Base-by-base conservation (phyloP, 2,888 invertebrate species). In the Micoletzkya japonica region DNA sequence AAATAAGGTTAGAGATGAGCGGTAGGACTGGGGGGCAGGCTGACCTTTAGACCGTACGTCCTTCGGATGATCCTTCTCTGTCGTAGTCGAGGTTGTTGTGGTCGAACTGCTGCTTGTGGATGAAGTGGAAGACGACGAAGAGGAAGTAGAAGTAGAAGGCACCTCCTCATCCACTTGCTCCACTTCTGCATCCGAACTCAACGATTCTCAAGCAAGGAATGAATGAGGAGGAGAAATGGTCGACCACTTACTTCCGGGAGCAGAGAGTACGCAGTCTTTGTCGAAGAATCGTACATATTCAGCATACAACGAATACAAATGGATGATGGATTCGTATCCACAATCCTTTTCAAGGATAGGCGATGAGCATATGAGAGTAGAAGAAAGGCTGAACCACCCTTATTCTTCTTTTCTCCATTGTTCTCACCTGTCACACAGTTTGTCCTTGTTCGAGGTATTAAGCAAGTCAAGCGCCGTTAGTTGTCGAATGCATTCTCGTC, bases 241-340 rank as follows among this genome's bases (percentile, higher is more conserved):
- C 20, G 10, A 7, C 17, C 32, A 20, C 52, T 4, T 50, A 56
- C 68, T 49, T n/a, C 28, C 32, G 2, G 68, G 68, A 14, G 49
- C 57, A 39, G 39, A 39, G 32, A 68, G 37, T 17, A 49, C 49
- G 49, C 68, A 68, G 26, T 68, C 30, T 14, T 44, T 39, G 34
- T 68, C 68, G 49, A 68, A 68, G 30, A 49, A 58, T 4, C 57
- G n/a, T 26, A 58, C 57, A 49, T 50, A 68, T n/a, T 57, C 57
- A 49, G 57, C 39, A 39, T 68, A 68, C 26, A 68, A 58, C 2
- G 68, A 68, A 73, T 79, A 83, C 26, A 82, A 77, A 72, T 83
- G 83, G 32, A 82, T 72, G 32, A 83, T 73, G n/a, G 82, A 81
- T 50, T 83, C 83, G 59, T 75, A 78, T 6, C 83, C 83, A 64